Base-by-base conservation (phyloP, 2,113 vertebrate genomes). In the Pseudonaja textilis region DNA sequence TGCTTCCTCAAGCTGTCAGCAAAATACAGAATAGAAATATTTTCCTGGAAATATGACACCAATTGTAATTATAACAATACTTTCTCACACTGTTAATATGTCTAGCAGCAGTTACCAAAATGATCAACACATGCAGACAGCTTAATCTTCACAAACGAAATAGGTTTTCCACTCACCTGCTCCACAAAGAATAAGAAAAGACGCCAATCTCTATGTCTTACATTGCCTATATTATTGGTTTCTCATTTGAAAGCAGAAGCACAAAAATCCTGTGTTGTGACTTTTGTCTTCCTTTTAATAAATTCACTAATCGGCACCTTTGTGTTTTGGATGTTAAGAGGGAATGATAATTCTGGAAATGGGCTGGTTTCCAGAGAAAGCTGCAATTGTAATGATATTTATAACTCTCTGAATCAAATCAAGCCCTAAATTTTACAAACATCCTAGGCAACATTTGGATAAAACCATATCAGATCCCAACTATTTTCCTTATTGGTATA, bases 41-140 rank as follows among this genome's bases (percentile, higher is more conserved):
- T 97, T 97, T 96, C 92, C 74, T 95, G 93, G 90, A 89, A 93
- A 50, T 86, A 86, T 85, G 64, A 57, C 34, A 42, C 34, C 2
- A 9, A 42, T 81, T 81, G 34, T 39, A 42, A 39, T 39, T 22
- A 81, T 81, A 81, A 42, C 18, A 81, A 81, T 81, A 81, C 34
- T 81, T 81, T 39, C 5, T 39, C 69, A 39, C 34, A 81, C 69
- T 39, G 69, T 39, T 81, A 81, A 81, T 39, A 81, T 42, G 34
- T 81, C 16, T 42, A 42, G 34, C 34, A 42, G 74, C 29, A 69
- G 29, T 69, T 34, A 69, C 11, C 29, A 34, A n/a, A 69, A 69
- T 69, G n/a, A 69, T 69, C 29, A 69, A 69, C 29, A 34, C 29
- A 34, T 69, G 64, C 12, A 34, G 10, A 69, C 64, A 34, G 64